Evolutionary conservation across 2,797 vertebrate genomes (phyloP).

Genomic region (Galago senegalensis): DNA sequence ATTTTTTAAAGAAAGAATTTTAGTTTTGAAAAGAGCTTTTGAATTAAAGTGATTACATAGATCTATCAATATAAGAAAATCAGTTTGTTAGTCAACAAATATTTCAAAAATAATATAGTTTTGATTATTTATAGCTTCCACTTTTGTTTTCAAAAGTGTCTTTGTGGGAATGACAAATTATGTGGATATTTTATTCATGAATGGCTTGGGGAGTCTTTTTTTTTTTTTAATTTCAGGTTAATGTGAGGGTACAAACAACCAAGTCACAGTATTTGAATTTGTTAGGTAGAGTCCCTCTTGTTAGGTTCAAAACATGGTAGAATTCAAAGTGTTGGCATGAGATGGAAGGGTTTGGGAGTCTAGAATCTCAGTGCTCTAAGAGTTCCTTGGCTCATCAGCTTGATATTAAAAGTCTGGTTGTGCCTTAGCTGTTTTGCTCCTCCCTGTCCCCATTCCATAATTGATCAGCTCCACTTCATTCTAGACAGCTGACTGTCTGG

Average conservation of each 20-base stretch:
- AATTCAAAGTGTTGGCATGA: neutral
- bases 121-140: neutral
- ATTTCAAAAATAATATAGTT: neutral
- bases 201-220: neutral
- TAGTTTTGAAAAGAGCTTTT: slow-evolving; percentile 40
- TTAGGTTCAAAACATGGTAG: neutral
- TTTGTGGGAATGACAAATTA: neutral
- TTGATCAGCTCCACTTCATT: neutral
- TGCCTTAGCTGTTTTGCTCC: neutral
- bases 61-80: neutral
- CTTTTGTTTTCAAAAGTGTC: neutral
- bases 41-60: slow-evolving; percentile 12
- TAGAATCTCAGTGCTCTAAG: neutral
- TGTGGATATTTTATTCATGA: neutral
- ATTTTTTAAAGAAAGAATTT: slow-evolving; percentile 18
- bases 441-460: neutral
- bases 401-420: too few relatives aligned
- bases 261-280: too few relatives aligned
- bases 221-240: too few relatives aligned
- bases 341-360: neutral
- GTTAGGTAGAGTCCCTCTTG: too few relatives aligned
- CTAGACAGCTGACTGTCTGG: neutral
- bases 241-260: too few relatives aligned
- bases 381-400: neutral
- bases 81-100: neutral